Conservation (phyloP, 2,888 invertebrate genomes). For the Eueremaeus valkanovi region DNA sequence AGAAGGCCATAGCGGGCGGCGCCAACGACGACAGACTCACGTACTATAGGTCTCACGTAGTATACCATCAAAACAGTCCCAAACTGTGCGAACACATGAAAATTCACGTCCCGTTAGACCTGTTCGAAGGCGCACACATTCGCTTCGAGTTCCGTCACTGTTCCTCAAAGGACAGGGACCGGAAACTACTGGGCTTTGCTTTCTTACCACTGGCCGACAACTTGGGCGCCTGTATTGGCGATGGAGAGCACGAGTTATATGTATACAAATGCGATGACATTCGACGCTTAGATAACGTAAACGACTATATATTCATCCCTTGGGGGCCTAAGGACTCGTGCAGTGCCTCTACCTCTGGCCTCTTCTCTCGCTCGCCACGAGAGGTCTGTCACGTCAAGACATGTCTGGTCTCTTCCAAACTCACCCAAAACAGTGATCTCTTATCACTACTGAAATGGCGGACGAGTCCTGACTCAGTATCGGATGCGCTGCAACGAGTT, state of each 20-base stretch:
- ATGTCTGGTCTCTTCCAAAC: constrained; percentile 86
- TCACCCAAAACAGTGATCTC: constrained; percentile 90
- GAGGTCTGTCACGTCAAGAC: constrained; percentile 78
- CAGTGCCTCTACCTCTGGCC: constrained; percentile 42
- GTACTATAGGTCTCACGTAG: constrained; percentile 77
- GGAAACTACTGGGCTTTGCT: constrained; percentile 89
- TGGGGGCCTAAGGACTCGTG: constrained; percentile 49
- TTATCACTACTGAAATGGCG: constrained; percentile 87
- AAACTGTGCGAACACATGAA: constrained; percentile 78
- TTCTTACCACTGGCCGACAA: constrained; percentile 85
- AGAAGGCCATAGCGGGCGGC: constrained; percentile 81
- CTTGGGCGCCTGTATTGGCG: constrained; percentile 80
- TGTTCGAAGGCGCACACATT: constrained; percentile 78
- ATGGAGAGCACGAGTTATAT: constrained; percentile 81
- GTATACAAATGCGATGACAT: constrained; percentile 65
- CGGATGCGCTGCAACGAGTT: constrained; percentile 76
- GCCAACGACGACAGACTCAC: constrained; percentile 68
- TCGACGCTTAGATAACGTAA: constrained; percentile 59
- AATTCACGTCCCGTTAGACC: constrained; percentile 67
- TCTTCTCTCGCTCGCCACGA: constrained; percentile 43
- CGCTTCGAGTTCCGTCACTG: constrained; percentile 89
- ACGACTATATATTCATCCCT: constrained; percentile 54
- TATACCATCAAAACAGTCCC: constrained; percentile 91
- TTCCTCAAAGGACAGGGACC: constrained; percentile 78
- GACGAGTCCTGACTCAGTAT: constrained; percentile 76